These are phyloP conservation scores for Panthera tigris DNA, from an alignment of 2,113 vertebrate species.

Conservation along the genomic window DNA sequence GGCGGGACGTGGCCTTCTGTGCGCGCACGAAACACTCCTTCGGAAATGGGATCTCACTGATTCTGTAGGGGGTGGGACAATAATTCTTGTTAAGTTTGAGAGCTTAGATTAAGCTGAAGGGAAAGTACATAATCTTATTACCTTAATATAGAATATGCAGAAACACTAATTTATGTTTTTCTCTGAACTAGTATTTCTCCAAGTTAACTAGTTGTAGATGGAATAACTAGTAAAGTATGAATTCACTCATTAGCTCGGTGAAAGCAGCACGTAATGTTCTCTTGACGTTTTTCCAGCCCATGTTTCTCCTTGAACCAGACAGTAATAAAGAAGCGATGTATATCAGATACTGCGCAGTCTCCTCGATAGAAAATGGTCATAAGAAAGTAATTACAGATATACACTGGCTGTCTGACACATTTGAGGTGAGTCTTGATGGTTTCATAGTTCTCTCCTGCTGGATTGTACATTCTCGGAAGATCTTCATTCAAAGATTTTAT, in stretches of 20 bases:
- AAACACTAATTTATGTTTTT: slow-evolving; percentile 31
- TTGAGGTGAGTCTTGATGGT: slow-evolving; percentile 86
- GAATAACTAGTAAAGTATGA: neutral
- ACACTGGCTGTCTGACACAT: slow-evolving; percentile 90
- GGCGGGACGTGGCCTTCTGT: neutral
- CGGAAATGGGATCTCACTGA: neutral
- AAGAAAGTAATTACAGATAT: slow-evolving; percentile 89
- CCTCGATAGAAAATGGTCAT: slow-evolving; percentile 87
- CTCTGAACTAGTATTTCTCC: neutral
- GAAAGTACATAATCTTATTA: neutral
- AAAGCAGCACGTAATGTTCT: neutral
- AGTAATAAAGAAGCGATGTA: slow-evolving; percentile 78
- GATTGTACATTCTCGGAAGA: neutral
- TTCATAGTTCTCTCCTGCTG: neutral
- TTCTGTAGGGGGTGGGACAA: neutral
- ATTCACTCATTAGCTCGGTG: neutral
- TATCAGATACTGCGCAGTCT: slow-evolving; percentile 87
- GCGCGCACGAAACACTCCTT: neutral
- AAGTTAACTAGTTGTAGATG: neutral
- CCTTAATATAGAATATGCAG: neutral
- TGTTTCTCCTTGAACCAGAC: slow-evolving; percentile 70
- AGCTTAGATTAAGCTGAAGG: neutral
- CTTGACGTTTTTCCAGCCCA: slow-evolving; percentile 77
- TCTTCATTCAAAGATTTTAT: slow-evolving; percentile 23
- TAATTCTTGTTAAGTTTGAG: neutral